Base-by-base conservation (phyloP, 2,888 invertebrate species). In the Gibbula magus region DNA sequence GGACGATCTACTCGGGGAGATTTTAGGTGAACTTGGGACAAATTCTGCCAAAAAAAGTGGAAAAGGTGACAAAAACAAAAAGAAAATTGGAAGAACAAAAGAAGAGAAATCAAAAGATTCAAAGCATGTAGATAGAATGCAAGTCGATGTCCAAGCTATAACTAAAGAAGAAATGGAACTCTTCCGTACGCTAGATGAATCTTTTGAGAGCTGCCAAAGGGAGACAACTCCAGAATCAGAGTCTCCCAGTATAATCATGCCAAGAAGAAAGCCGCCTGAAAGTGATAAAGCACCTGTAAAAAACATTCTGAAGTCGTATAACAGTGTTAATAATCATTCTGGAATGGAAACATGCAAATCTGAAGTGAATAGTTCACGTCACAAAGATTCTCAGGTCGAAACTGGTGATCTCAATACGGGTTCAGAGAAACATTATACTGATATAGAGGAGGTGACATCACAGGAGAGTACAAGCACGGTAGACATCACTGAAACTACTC, bases 1-100 rank as follows among this genome's bases (percentile, higher is more conserved):
- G 18, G 89, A 89, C 84, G 85, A 85, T 25, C 61, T 86, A 7
- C 79, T 89, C 18, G 85, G 85, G 29, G 88, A 88, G 52, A 80
- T 91, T 52, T 79, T 89, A 35, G 82, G 86, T 70, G 87, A 89
- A 75, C 39, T 76, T 89, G 22, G 81, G 81, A 5, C 20, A 74
- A 67, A 70, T 8, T 74, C 80, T 20, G 35, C 75, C n/a, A 16
- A 16, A 8, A 61, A 20, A n/a, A 45, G 73, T 22, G 18, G 8
- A 10, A 16, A 39, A 20, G 39, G 25, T 13, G 39, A 35, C 20
- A 45, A 39, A 61, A 32, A 16, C 35, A 20, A n/a, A 32, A 35
- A 20, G 29, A 73, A 39, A 35, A 39, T 73, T 20, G 10, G 16
- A 0, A 77, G 32, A 77, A 54, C 20, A 16, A 77, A 61, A n/a